Evolutionary conservation across 1,140 invertebrate genomes (phyloP).

Genomic region (Magallana gigas): DNA sequence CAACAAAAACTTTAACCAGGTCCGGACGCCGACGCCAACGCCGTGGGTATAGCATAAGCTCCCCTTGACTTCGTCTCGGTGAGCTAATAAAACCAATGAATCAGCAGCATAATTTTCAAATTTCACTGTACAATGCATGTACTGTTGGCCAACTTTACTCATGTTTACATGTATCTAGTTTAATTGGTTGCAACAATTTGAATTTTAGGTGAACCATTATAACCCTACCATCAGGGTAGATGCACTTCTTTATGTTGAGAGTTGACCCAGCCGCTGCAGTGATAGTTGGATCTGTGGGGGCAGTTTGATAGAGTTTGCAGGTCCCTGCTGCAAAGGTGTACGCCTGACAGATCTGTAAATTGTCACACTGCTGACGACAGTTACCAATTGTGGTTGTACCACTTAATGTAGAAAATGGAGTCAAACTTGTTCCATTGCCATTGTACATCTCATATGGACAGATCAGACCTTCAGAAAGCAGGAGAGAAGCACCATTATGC

Average conservation of each 20-base stretch:
- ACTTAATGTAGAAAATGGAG: not conserved
- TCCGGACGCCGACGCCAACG: too few relatives aligned
- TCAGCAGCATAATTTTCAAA: too few relatives aligned
- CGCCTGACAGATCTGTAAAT: not conserved
- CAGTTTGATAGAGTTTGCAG: not conserved
- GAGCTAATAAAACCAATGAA: too few relatives aligned
- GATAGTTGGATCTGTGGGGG: not conserved
- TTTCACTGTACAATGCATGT: too few relatives aligned
- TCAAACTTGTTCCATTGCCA: not conserved
- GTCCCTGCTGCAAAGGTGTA: not conserved
- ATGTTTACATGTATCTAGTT: too few relatives aligned
- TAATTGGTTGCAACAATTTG: too few relatives aligned
- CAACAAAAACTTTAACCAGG: too few relatives aligned
- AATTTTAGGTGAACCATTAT: too few relatives aligned
- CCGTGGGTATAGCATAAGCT: too few relatives aligned
- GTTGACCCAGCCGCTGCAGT: not conserved
- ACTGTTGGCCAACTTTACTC: too few relatives aligned
- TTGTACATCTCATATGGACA: slow-evolving; percentile 22
- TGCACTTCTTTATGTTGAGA: slow-evolving; percentile 6
- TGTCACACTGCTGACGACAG: not conserved
- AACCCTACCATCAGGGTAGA: not conserved
- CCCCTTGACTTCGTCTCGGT: too few relatives aligned
- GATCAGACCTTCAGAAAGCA: not conserved
- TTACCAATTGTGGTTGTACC: not conserved
- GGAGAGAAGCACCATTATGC: not conserved